Percentiles rank a stretch among this genome's conserved stretches.
Evolutionary conservation across 2,113 vertebrate genomes (phyloP).

Genomic region (Mesoclemmys tuberculata): DNA sequence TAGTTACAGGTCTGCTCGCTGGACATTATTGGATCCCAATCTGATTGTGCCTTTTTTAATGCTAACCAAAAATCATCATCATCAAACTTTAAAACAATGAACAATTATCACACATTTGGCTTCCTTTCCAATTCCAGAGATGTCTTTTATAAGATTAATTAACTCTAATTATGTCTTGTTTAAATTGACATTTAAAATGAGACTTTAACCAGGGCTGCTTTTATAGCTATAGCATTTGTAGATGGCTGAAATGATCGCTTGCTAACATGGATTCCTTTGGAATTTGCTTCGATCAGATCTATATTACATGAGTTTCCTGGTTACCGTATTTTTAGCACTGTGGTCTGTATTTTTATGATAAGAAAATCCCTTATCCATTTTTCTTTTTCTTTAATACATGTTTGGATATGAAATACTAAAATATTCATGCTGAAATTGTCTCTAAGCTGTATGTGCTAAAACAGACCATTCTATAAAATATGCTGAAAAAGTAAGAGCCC

Average conservation of each 20-base stretch:
- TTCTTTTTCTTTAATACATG: neutral
- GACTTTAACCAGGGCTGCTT: neutral
- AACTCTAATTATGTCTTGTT: neutral
- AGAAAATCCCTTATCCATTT: neutral
- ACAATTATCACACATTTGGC: neutral
- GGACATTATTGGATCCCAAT: neutral
- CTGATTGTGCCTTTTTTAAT: neutral
- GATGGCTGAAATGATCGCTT: neutral
- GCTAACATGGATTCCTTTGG: fast-evolving
- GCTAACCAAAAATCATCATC: neutral
- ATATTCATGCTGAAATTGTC: neutral
- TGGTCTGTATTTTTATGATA: neutral
- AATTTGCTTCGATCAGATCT: neutral
- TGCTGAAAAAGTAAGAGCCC: neutral
- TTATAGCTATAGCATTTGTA: neutral
- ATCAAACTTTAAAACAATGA: neutral
- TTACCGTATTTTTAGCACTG: neutral
- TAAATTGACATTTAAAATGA: neutral
- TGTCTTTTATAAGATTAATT: neutral
- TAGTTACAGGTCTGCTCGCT: neutral
- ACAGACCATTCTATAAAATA: neutral
- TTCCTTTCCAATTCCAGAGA: neutral
- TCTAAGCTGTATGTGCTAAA: neutral
- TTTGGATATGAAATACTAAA: neutral
- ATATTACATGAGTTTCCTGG: neutral